Conservation (phyloP, 2,797 vertebrate species). For the Basileuterus tristriatus region DNA sequence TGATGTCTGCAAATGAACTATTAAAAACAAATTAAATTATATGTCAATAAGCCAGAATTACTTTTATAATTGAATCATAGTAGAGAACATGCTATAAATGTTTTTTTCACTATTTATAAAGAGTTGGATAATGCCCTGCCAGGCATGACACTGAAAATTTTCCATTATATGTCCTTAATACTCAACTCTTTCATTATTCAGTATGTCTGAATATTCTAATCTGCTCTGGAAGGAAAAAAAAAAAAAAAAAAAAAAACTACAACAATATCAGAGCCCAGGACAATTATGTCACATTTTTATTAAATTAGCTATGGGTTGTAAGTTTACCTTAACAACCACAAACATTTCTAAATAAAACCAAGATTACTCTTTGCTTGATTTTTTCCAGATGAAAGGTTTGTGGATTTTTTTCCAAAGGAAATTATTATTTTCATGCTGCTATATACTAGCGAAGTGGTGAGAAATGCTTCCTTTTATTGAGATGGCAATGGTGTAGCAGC, state of each 20-base stretch:
- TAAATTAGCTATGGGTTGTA: conserved; percentile 15
- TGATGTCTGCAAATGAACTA: neutral
- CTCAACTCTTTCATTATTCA: conserved; percentile 62
- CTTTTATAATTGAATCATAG: neutral
- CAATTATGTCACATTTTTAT: conserved; percentile 34
- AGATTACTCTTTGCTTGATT: neutral
- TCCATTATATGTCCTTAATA: conserved; percentile 59
- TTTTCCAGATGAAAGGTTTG: conserved; percentile 47
- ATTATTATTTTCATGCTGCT: conserved; percentile 62
- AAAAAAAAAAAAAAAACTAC: neutral
- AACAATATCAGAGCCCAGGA: conserved; percentile 11
- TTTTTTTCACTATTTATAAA: conserved; percentile 15
- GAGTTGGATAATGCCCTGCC: neutral
- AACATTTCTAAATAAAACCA: conserved; percentile 36
- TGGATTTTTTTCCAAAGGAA: conserved; percentile 45
- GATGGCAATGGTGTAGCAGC: conserved; percentile 72
- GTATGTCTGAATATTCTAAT: conserved; percentile 54
- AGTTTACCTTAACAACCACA: conserved; percentile 48
- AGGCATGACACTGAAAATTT: conserved; percentile 33
- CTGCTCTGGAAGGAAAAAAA: neutral
- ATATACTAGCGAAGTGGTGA: conserved; percentile 52
- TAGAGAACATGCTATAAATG: neutral
- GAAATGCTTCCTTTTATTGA: conserved; percentile 60
- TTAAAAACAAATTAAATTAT: neutral
- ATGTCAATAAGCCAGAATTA: neutral